Percentiles rank a stretch among this genome's conserved stretches.
These are phyloP conservation scores for Myrmecophaga tridactyla DNA, from an alignment of 2,113 vertebrate genomes.

Conservation along the genomic window DNA sequence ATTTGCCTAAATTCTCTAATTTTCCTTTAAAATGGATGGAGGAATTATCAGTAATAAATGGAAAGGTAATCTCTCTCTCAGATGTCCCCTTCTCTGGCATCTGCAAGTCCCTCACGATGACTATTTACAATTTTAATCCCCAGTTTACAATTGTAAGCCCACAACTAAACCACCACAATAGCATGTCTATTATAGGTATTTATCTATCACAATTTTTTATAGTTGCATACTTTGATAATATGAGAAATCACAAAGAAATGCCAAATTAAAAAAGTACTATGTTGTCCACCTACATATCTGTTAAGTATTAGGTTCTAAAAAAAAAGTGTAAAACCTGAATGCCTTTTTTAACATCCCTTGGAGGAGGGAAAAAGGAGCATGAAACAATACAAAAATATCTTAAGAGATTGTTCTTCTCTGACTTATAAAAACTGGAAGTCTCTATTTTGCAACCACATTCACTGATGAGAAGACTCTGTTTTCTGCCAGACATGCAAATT, in stretches of 20 bases:
- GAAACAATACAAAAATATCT: neutral
- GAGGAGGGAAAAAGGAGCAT: neutral
- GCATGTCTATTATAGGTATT: neutral
- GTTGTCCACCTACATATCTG: neutral
- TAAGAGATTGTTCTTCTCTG: neutral
- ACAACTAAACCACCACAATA: neutral
- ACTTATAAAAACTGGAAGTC: neutral
- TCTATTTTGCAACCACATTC: neutral
- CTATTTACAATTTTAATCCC: neutral
- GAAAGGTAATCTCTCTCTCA: neutral
- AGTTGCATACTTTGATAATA: neutral
- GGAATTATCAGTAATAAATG: conserved; percentile 5
- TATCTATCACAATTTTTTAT: neutral
- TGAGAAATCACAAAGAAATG: conserved; percentile 1
- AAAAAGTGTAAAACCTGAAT: neutral
- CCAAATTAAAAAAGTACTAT: neutral
- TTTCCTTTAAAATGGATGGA: neutral
- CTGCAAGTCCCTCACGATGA: neutral
- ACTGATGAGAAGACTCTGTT: neutral
- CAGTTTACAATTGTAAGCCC: neutral
- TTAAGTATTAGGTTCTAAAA: neutral
- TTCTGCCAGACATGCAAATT: neutral
- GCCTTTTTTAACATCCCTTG: neutral
- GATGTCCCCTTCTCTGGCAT: neutral
- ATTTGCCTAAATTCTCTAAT: neutral